Evolutionary conservation across 2,888 invertebrate genomes (phyloP).

Genomic region (Autographa gamma): DNA sequence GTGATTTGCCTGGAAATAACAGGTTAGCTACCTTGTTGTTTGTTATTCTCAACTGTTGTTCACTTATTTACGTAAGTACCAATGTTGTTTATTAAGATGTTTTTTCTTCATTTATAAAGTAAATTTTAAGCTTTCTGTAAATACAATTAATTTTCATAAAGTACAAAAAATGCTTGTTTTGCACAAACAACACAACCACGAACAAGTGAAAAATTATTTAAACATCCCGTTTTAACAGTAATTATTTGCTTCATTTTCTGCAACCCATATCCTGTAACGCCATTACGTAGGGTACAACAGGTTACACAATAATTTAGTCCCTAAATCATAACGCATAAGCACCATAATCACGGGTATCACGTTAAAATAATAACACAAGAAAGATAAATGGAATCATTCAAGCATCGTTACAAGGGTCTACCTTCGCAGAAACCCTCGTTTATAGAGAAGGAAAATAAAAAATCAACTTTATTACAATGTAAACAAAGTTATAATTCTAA

Average conservation of each 20-base stretch:
- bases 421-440: slow-evolving; percentile 51
- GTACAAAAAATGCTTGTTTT: neutral
- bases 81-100: no score
- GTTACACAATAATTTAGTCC: slow-evolving; percentile 42
- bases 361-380: slow-evolving; percentile 66
- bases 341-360: slow-evolving; percentile 50
- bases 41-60: neutral
- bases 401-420: slow-evolving; percentile 66
- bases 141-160: neutral
- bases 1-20: slow-evolving; percentile 1
- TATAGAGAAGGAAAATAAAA: slow-evolving; percentile 31
- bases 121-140: no score
- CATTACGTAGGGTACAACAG: slow-evolving; percentile 40
- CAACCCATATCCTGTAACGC: slow-evolving; percentile 41
- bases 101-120: no score
- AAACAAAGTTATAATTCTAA: slow-evolving; percentile 53
- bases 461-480: slow-evolving; percentile 36
- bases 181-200: slow-evolving; percentile 3
- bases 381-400: slow-evolving; percentile 70
- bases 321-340: slow-evolving; percentile 45
- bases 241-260: slow-evolving; percentile 53
- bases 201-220: slow-evolving; percentile 37
- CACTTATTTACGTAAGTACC: neutral
- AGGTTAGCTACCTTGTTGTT: neutral
- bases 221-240: slow-evolving; percentile 28